These are phyloP conservation scores for Nomada goodeniana DNA, from an alignment of 2,888 invertebrate species.

Conservation along the genomic window DNA sequence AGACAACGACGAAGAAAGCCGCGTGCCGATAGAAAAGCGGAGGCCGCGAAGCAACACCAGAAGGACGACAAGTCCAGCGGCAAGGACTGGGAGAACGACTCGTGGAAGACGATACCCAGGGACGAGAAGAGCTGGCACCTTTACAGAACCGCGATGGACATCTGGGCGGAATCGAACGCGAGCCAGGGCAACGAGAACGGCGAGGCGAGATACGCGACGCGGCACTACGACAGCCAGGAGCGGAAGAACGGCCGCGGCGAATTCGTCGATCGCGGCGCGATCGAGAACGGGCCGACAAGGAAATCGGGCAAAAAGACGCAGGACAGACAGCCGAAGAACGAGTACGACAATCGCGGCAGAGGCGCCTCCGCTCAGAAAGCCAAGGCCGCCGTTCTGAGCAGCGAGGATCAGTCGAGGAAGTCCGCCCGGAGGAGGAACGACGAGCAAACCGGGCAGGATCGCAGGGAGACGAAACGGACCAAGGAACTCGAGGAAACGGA, in stretches of 20 bases:
- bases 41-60: constrained; percentile 76
- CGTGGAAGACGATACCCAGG: constrained; percentile 82
- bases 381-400: constrained; percentile 52
- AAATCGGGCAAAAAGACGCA: constrained; percentile 61
- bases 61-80: constrained; percentile 70
- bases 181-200: constrained; percentile 70
- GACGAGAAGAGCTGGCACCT: constrained; percentile 84
- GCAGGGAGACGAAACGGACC: constrained; percentile 50
- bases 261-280: constrained; percentile 63
- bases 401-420: constrained; percentile 59
- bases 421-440: constrained; percentile 42
- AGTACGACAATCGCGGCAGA: constrained; percentile 69
- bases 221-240: constrained; percentile 64
- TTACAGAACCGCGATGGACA: constrained; percentile 83
- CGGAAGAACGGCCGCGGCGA: constrained; percentile 68
- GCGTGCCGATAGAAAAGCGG: constrained; percentile 76
- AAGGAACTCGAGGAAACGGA: constrained; percentile 77
- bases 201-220: constrained; percentile 50
- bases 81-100: constrained; percentile 82
- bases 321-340: constrained; percentile 70
- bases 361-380: constrained; percentile 66
- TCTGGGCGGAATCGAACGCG: constrained; percentile 82
- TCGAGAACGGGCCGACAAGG: constrained; percentile 59
- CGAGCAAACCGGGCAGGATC: constrained; percentile 51
- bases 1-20: constrained; percentile 83